Evolutionary conservation across 2,797 vertebrate species (phyloP).

Genomic region (Arrhamphus sclerolepis): DNA sequence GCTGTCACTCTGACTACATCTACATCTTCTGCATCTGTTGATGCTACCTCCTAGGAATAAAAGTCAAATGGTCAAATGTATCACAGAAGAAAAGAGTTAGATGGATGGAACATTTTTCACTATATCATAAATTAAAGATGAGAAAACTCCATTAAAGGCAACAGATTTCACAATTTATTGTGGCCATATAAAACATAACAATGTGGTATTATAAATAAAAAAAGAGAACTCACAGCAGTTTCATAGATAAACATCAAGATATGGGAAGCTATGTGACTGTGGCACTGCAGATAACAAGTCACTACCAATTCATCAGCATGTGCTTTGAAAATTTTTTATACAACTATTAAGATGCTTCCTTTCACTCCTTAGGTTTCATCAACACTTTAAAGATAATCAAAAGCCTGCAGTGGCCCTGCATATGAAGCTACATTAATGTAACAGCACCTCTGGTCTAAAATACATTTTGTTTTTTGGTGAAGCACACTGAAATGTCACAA

Average conservation of each 20-base stretch:
- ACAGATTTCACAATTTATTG: slow-evolving; percentile 39
- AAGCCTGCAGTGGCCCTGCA: slow-evolving; percentile 1
- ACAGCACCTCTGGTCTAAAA: slow-evolving; percentile 2
- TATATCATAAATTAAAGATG: no score
- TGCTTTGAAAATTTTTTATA: background rate
- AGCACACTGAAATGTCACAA: slow-evolving; percentile 20
- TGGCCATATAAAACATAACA: slow-evolving; percentile 36
- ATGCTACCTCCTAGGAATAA: no score
- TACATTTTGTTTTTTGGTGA: slow-evolving; percentile 21
- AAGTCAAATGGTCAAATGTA: no score
- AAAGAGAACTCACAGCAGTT: background rate
- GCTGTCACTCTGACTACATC: no score
- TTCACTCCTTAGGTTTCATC: background rate
- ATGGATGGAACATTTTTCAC: no score
- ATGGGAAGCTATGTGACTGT: background rate
- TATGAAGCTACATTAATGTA: slow-evolving; percentile 17
- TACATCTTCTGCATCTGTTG: no score
- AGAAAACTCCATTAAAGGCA: no score
- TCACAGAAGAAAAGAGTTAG: no score
- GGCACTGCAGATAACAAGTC: slow-evolving; percentile 1
- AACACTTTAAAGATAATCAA: background rate
- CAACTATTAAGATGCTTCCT: background rate
- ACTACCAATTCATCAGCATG: background rate
- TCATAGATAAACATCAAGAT: slow-evolving; percentile 21
- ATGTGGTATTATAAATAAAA: slow-evolving; percentile 21